These are phyloP conservation scores for Stratiolaelaps scimitus DNA, from an alignment of 1,140 invertebrate genomes.

Conservation along the genomic window DNA sequence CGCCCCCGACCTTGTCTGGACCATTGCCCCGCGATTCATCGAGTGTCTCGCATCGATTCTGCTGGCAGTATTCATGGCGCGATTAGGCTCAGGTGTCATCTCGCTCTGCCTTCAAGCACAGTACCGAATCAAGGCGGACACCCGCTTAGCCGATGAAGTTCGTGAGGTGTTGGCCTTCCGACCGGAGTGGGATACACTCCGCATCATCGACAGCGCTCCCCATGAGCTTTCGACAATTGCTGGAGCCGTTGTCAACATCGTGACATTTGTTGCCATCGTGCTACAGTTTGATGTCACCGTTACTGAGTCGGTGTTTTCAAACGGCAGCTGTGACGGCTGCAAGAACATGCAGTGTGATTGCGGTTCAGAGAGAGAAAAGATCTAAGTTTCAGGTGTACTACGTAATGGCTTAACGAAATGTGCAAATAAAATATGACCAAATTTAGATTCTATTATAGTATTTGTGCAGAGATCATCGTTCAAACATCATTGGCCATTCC, in stretches of 20 bases:
- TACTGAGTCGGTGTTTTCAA: not conserved
- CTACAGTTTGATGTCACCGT: slow-evolving; percentile 26
- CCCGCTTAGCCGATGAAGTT: not conserved
- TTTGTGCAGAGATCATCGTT: too few relatives aligned
- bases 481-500: too few relatives aligned
- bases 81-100: slow-evolving; percentile 3
- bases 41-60: slow-evolving; percentile 5
- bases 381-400: too few relatives aligned
- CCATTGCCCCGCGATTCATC: not conserved
- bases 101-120: not conserved
- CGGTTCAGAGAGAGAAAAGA: not conserved
- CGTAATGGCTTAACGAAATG: not conserved
- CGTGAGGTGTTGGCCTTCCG: slow-evolving; percentile 4
- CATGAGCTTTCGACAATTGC: slow-evolving; percentile 3
- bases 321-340: not conserved
- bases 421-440: too few relatives aligned
- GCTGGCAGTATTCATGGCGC: slow-evolving; percentile 5
- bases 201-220: slow-evolving; percentile 16
- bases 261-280: slow-evolving; percentile 8
- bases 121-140: not conserved
- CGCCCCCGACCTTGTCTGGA: too few relatives aligned
- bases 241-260: slow-evolving; percentile 20
- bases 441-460: too few relatives aligned
- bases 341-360: not conserved
- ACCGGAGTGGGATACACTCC: slow-evolving; percentile 1